Conservation (phyloP, 1,140 invertebrate genomes). For the Lucilia sericata region DNA sequence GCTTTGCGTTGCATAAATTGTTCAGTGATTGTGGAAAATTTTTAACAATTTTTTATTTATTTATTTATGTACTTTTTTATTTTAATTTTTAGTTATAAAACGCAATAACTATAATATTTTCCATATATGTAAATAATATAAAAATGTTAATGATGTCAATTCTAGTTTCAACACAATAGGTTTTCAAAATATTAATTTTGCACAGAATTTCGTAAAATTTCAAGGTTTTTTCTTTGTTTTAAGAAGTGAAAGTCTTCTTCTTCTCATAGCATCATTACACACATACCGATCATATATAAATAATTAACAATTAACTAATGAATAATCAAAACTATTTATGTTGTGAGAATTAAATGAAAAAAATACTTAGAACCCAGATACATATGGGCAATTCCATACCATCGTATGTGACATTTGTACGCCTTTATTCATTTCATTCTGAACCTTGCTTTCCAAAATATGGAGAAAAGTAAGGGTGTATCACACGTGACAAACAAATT, state of each 20-base stretch:
- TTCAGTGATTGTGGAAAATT: neutral
- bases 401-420: too few species aligned
- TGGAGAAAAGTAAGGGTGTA: too few species aligned
- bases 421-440: too few species aligned
- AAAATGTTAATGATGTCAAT: neutral
- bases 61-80: neutral
- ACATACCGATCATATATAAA: too few species aligned
- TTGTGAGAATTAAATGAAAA: too few species aligned
- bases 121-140: neutral
- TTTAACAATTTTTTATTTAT: neutral
- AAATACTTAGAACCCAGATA: too few species aligned
- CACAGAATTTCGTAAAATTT: neutral
- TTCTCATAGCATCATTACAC: too few species aligned
- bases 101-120: conserved; percentile 10
- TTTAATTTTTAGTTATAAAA: neutral
- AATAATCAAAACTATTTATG: too few species aligned
- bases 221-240: neutral
- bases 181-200: neutral
- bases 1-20: conserved; percentile 1
- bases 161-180: neutral
- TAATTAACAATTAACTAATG: too few species aligned
- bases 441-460: too few species aligned
- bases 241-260: neutral
- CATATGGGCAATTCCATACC: too few species aligned
- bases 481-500: too few species aligned